Evolutionary conservation across 2,888 invertebrate species (phyloP), one percentile per base, ranked within the genome.

Genomic region (Trichogramma evanescens): DNA sequence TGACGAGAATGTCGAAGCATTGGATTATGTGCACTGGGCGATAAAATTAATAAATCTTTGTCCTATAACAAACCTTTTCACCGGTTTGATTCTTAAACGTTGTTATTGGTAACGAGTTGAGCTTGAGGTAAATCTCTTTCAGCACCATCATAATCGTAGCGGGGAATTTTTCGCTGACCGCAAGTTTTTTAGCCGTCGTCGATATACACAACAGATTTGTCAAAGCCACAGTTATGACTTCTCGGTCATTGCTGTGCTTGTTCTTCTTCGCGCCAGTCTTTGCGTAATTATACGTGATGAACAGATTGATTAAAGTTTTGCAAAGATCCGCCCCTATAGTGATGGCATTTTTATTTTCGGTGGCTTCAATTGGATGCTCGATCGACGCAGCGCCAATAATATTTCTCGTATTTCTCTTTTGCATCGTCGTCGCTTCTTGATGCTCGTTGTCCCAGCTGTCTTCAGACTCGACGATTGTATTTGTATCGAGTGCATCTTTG

Each of bases 41-140:
- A 26, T 26, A 26, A 26, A 26, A 26, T 26, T 26, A 26, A 26
- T 26, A 26, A 1, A 26, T 26, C 3, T 26, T 26, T 26, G 26
- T 26, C 26, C 26, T 26, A 26, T 26, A 26, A 26, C 26, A 26
- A 26, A 26, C 26, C 26, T 26, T 26, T 2, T 26, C 26, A 3
- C 26, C 80, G 0, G 71, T 68, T 46, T 78, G 69, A 65, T 76
- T 76, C 59, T 79, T 74, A 39, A 79, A 71, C 58, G 74, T 74
- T 50, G 81, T 80, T 5, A 79, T 76, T 0, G 81, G 80, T 65
- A 82, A 81, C 13, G 82, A 67, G 67, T 80, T 81, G 9, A 83
- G 69, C 66, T 78, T 78, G 5, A 80, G 72, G 51, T 81, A 78
- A 10, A 78, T 67, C 61, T 81, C 80, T 64, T 79, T 80, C n/a